Percentiles rank a stretch among this genome's conserved stretches.
Evolutionary conservation across 37 sponge, comb jelly and placozoan species (phyloP).

Genomic region (Haliclona indistincta): DNA sequence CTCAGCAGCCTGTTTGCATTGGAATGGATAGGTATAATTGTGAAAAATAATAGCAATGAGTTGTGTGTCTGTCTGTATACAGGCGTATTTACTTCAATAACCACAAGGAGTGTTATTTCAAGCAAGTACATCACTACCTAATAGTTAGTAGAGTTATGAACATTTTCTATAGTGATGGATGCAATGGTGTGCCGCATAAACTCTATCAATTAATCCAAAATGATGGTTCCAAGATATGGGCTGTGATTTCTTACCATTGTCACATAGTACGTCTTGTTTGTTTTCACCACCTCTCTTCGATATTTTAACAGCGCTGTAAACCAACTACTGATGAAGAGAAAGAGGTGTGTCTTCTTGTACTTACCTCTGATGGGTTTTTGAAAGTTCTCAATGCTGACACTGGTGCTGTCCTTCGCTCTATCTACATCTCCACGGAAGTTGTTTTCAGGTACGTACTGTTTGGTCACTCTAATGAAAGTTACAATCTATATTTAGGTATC

Average conservation of each 20-base stretch:
- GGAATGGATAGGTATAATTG: conserved; percentile 68
- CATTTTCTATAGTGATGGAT: conserved; percentile 39
- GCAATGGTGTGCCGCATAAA: conserved; percentile 18
- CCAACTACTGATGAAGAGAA: conserved; percentile 46
- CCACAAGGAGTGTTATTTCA: conserved; percentile 40
- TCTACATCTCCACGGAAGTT: conserved; percentile 46
- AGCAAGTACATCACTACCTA: conserved; percentile 17
- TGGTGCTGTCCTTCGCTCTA: conserved; percentile 35
- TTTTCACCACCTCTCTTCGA: neutral
- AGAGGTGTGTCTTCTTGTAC: conserved; percentile 30
- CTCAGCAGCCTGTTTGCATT: conserved; percentile 52
- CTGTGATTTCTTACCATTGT: conserved; percentile 40
- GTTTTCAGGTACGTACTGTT: conserved; percentile 28
- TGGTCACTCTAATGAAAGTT: neutral
- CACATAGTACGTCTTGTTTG: conserved; percentile 27
- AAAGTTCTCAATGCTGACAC: conserved; percentile 63
- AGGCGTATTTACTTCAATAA: conserved; percentile 62
- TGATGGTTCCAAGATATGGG: conserved; percentile 13
- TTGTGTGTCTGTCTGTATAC: conserved; percentile 8
- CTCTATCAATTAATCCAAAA: conserved; percentile 20
- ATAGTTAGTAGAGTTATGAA: neutral
- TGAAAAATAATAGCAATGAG: neutral
- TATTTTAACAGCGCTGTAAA: conserved; percentile 21
- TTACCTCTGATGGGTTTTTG: conserved; percentile 71
- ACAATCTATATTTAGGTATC: conserved; percentile 30